phyloP scores from a whole-genome alignment of 2,113 vertebrate genomes.

The Chaetodon trifascialis region DNA sequence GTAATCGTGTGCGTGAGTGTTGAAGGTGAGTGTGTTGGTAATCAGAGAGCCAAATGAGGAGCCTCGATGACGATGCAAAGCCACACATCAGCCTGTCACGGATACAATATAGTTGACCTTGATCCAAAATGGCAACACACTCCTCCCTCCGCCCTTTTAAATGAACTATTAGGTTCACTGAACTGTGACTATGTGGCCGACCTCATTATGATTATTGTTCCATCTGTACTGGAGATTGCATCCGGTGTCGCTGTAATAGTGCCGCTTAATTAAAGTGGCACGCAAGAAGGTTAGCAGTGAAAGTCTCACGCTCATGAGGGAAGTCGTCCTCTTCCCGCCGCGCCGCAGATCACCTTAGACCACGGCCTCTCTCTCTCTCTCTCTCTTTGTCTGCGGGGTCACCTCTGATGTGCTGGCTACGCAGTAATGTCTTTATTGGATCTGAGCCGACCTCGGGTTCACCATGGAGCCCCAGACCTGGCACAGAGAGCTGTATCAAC shows the following conservation, averaged over 20 bases:
- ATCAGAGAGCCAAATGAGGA: constrained; percentile 45
- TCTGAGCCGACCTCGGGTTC: constrained; percentile 49
- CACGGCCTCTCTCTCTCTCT: background rate
- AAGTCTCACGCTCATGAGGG: background rate
- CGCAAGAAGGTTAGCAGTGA: constrained; percentile 31
- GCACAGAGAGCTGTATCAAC: constrained; percentile 59
- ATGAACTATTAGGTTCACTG: constrained; percentile 53
- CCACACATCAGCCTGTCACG: constrained; percentile 30
- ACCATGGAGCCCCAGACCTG: constrained; percentile 13
- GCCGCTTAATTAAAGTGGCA: constrained; percentile 58
- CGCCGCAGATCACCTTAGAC: constrained; percentile 19
- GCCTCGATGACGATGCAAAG: constrained; percentile 9
- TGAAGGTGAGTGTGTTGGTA: constrained; percentile 15
- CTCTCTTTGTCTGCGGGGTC: constrained; percentile 13
- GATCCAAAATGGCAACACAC: constrained; percentile 43
- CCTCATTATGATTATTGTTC: constrained; percentile 68
- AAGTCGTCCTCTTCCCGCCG: background rate
- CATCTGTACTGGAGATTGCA: constrained; percentile 38
- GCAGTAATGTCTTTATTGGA: constrained; percentile 49
- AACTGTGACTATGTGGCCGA: constrained; percentile 48
- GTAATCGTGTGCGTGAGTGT: constrained; percentile 37
- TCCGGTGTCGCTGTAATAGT: constrained; percentile 14
- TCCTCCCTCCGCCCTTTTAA: constrained; percentile 7
- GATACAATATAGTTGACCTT: constrained; percentile 54
- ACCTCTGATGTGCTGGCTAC: constrained; percentile 57